phyloP scores from a whole-genome alignment of 2,888 invertebrate species.

The Digitonthophagus gazella region DNA sequence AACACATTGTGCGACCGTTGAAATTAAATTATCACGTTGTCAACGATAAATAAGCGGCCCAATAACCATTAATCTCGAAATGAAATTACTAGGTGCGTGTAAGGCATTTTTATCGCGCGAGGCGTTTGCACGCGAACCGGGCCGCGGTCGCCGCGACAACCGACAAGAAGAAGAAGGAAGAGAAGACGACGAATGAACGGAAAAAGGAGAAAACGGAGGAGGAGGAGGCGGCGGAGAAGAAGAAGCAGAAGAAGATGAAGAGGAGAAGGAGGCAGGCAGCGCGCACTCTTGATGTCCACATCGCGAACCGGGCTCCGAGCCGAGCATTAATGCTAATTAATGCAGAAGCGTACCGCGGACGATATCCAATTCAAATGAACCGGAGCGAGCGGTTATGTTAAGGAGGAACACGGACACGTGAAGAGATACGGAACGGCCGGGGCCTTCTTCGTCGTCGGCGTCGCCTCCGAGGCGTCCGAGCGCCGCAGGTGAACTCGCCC shows the following conservation, averaged over 20 bases:
- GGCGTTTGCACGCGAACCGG: conserved; percentile 21
- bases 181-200: neutral
- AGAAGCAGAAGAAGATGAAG: neutral
- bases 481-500: neutral
- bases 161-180: neutral
- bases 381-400: conserved; percentile 22
- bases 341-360: conserved; percentile 23
- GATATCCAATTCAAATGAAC: conserved; percentile 33
- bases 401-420: conserved; percentile 9
- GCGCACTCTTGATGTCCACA: neutral
- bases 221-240: conserved; percentile 5
- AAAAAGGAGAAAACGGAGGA: conserved; percentile 14
- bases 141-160: neutral
- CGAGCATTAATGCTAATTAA: conserved; percentile 29
- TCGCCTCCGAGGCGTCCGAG: neutral
- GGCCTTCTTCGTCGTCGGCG: no score
- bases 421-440: neutral
- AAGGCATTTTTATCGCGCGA: conserved; percentile 22
- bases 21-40: conserved; percentile 29
- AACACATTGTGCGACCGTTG: conserved; percentile 19
- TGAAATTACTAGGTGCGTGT: conserved; percentile 29
- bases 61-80: conserved; percentile 28
- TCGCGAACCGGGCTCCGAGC: conserved; percentile 1
- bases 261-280: neutral
- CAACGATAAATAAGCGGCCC: conserved; percentile 28